Percentiles rank a stretch among this genome's conserved stretches.
These are phyloP conservation scores for Spea hammondii DNA, from an alignment of 2,797 vertebrate genomes.

Conservation along the genomic window DNA sequence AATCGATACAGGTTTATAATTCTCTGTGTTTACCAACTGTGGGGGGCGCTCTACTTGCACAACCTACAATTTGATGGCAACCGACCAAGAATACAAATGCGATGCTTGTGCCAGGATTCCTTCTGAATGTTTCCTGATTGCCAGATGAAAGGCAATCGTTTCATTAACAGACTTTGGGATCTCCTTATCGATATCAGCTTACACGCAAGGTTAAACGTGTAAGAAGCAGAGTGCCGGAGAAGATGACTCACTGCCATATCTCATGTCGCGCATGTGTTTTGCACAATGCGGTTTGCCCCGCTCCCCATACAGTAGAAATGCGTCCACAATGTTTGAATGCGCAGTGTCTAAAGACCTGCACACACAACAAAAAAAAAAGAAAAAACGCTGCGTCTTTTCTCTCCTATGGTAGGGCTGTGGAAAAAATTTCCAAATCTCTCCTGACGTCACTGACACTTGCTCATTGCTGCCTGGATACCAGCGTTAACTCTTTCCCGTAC, in stretches of 20 bases:
- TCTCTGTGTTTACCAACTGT: neutral
- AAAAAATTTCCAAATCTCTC: constrained; percentile 74
- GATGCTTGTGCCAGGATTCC: neutral
- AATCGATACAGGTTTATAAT: neutral
- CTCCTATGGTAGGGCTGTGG: constrained; percentile 68
- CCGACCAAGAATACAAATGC: neutral
- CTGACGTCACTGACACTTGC: constrained; percentile 74
- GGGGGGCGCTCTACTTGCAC: neutral
- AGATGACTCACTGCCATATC: neutral
- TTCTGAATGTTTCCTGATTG: neutral
- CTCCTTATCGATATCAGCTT: neutral
- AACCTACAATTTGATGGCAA: neutral
- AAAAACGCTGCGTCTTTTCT: constrained; percentile 20
- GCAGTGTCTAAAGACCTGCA: constrained; percentile 2
- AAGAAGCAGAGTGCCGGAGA: neutral
- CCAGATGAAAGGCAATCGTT: neutral
- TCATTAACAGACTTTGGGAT: neutral
- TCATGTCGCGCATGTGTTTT: constrained; percentile 4
- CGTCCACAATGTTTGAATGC: neutral
- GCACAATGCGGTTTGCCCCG: neutral
- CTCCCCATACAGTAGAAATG: neutral
- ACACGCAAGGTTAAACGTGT: neutral
- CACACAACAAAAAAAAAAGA: neutral
- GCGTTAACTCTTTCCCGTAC: constrained; percentile 57
- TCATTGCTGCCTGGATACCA: constrained; percentile 72